phyloP scores from a whole-genome alignment of 92 coral and sea anemone species.

The Zoanthus gigantus region DNA sequence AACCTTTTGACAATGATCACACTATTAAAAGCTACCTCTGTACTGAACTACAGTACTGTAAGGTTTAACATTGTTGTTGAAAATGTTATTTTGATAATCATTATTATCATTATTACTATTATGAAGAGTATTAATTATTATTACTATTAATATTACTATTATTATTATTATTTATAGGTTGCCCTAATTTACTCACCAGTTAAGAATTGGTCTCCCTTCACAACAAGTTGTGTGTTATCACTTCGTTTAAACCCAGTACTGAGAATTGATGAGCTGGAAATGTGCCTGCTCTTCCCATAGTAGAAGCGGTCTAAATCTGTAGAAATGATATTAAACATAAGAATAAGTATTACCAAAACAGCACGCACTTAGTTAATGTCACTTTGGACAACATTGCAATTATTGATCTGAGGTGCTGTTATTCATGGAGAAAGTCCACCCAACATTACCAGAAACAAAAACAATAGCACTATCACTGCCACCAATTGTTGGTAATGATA shows the following conservation, averaged over 20 bases:
- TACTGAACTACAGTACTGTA: too few species aligned
- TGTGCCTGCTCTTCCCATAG: not conserved
- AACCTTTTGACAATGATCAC: too few species aligned
- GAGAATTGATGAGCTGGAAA: not conserved
- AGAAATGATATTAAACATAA: not conserved
- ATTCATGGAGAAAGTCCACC: too few species aligned
- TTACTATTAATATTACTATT: not conserved
- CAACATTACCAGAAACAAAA: too few species aligned
- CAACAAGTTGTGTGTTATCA: not conserved
- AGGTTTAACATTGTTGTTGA: too few species aligned
- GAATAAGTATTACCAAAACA: not conserved
- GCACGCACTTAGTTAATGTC: not conserved
- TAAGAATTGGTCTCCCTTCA: not conserved
- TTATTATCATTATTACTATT: too few species aligned
- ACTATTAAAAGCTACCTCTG: too few species aligned
- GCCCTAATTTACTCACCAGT: conserved; percentile 1
- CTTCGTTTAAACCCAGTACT: not conserved
- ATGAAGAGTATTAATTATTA: not conserved
- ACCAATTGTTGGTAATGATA: too few species aligned
- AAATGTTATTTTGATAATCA: too few species aligned
- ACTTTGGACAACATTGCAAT: not conserved
- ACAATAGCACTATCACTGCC: too few species aligned
- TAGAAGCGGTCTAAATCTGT: conserved; percentile 1
- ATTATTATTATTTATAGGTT: not conserved
- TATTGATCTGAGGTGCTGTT: too few species aligned